Evolutionary conservation across 2,797 vertebrate species (phyloP), one percentile per base, ranked within the genome.

Genomic region (Microctenopoma steveboyesi): DNA sequence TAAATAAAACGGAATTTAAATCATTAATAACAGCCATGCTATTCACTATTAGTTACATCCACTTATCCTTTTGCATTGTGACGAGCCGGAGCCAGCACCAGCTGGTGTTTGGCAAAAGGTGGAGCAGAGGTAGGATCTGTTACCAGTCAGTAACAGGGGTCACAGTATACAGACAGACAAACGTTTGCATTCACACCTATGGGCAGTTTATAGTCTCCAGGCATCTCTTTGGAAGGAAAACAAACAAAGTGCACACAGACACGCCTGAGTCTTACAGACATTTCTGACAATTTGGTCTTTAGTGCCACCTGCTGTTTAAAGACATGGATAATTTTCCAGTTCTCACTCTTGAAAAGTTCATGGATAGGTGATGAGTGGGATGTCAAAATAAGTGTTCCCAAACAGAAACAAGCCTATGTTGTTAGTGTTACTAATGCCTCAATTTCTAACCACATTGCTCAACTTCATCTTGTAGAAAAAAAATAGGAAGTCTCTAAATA

Each of bases 261-360:
- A 9, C 6, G 45, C 3, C 8, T 1, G 8, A 22, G 46, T 16
- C 46, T 10, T 11, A 18, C 1, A 4, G 15, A 45, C 5, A 45
- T 42, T 11, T 75, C 30, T 33, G 53, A 39, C 48, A 56, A 46
- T 12, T 42, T 70, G 64, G 65, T 72, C 57, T 87, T 82, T 78
- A 77, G 72, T 82, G 85, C 87, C 88, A 83, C 69, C 89, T 91
- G 45, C 80, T 91, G 82, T 58, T 52, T 22, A 25, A 50, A 6
- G 18, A 40, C 49, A 40, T 15, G 43, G 60, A 9, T 68, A 27
- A 28, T 16, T 39, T 45, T 27, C 7, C 18, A 33, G 4, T 2
- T 58, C 2, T 15, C n/a, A 33, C 7, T 10, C 13, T 33, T 11
- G 18, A 37, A 16, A 27, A 14, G 55, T 27, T 16, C 16, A 60